Conservation (phyloP, 2,113 vertebrate species). For the Sylvietta virens region DNA sequence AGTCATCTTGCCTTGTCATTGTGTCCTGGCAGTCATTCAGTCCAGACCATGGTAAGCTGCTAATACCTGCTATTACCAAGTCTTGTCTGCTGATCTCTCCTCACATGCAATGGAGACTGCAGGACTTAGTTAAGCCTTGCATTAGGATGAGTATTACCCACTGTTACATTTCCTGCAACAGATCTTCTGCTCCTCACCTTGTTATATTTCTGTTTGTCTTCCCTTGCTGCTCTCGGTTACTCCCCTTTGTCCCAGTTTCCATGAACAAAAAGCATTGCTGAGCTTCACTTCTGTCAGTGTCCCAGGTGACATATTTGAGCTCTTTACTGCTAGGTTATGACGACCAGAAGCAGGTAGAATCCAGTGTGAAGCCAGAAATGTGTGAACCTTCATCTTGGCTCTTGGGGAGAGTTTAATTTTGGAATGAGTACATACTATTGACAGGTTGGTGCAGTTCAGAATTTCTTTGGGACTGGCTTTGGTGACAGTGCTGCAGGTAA, state of each 20-base stretch:
- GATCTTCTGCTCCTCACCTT: background rate
- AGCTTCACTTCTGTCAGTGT: background rate
- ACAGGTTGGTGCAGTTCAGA: background rate
- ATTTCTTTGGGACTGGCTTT: background rate
- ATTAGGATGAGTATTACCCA: background rate
- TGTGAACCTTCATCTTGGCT: background rate
- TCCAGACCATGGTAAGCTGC: background rate
- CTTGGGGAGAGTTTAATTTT: background rate
- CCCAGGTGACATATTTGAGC: background rate
- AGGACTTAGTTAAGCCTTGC: background rate
- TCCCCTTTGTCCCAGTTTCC: background rate
- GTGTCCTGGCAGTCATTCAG: background rate
- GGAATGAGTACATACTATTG: background rate
- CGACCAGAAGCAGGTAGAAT: background rate
- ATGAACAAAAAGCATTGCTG: background rate
- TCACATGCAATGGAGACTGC: background rate
- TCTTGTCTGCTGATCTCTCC: background rate
- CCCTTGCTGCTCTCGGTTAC: background rate
- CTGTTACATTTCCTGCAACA: background rate
- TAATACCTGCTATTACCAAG: background rate
- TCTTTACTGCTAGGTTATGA: background rate
- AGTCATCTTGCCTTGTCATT: background rate
- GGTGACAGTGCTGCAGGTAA: background rate
- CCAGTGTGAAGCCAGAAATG: background rate
- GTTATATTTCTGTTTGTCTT: background rate